phyloP scores from a whole-genome alignment of 1,140 invertebrate genomes.

The Harpegnathos saltator region DNA sequence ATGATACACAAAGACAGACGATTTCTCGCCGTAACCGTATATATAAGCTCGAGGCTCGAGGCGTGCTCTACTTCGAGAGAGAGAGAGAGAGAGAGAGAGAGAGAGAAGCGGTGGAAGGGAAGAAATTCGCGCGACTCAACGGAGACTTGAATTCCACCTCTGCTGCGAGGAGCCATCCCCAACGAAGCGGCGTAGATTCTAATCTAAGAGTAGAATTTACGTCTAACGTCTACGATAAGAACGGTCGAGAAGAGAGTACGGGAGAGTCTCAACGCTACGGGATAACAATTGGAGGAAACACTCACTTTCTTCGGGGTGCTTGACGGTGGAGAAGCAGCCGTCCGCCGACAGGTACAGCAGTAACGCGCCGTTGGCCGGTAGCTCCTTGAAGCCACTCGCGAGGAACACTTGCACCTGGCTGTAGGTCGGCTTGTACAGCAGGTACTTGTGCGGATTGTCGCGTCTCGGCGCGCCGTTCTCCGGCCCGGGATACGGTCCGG shows the following conservation, averaged over 20 bases:
- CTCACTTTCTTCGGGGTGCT: conserved; percentile 96
- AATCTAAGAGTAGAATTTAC: conserved; percentile 17
- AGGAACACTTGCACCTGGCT: conserved; percentile 97
- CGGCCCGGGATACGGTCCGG: conserved; percentile 87
- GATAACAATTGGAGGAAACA: conserved; percentile 71
- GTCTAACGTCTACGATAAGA: neutral
- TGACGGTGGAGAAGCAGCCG: conserved; percentile 94
- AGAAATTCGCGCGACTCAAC: conserved; percentile 10
- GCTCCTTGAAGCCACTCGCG: conserved; percentile 97
- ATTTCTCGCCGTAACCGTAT: neutral
- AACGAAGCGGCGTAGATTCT: conserved; percentile 6
- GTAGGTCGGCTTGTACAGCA: conserved; percentile 97
- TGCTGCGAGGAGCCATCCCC: conserved; percentile 3
- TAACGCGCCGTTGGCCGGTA: conserved; percentile 95
- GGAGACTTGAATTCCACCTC: neutral
- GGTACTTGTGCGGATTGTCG: conserved; percentile 98
- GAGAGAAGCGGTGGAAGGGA: neutral
- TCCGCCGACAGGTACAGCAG: conserved; percentile 98
- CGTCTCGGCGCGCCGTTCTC: conserved; percentile 92
- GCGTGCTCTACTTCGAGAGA: neutral
- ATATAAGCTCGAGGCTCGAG: neutral
- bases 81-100: too few relatives aligned
- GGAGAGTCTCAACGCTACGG: too few relatives aligned
- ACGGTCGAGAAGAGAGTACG: neutral
- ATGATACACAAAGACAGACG: neutral